Evolutionary conservation across 2,113 vertebrate genomes (phyloP).

Genomic region (Vimba vimba): DNA sequence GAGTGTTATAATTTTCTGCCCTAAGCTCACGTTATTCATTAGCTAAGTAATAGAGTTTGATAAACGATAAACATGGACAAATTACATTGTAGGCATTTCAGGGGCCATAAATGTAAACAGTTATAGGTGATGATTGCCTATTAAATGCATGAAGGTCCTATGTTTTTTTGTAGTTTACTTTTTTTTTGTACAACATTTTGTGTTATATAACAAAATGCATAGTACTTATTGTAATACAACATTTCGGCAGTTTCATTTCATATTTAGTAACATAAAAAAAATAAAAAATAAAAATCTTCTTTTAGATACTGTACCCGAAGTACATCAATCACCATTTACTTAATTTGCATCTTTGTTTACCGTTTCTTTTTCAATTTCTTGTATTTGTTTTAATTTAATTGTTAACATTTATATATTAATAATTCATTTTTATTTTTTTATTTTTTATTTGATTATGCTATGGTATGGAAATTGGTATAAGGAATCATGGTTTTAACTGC

Average conservation of each 20-base stretch:
- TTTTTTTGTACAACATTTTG: not conserved
- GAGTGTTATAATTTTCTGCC: not conserved
- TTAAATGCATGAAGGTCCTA: not conserved
- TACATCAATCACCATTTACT: not conserved
- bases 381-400: not conserved
- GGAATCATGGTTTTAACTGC: not conserved
- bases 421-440: too few relatives aligned
- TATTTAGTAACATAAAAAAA: too few relatives aligned
- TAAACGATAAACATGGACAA: not conserved
- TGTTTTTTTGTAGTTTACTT: not conserved
- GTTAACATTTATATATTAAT: not conserved
- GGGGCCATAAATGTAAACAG: not conserved
- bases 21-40: not conserved
- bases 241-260: too few relatives aligned
- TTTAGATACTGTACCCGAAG: not conserved
- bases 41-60: not conserved
- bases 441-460: not conserved
- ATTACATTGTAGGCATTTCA: not conserved
- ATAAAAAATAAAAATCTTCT: too few relatives aligned
- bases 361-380: fast-evolving
- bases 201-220: too few relatives aligned
- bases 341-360: not conserved
- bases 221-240: too few relatives aligned
- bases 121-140: slow-evolving; percentile 1
- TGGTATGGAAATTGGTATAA: not conserved